phyloP scores from a whole-genome alignment of 2,888 invertebrate species.

The Anaspis maculata region DNA sequence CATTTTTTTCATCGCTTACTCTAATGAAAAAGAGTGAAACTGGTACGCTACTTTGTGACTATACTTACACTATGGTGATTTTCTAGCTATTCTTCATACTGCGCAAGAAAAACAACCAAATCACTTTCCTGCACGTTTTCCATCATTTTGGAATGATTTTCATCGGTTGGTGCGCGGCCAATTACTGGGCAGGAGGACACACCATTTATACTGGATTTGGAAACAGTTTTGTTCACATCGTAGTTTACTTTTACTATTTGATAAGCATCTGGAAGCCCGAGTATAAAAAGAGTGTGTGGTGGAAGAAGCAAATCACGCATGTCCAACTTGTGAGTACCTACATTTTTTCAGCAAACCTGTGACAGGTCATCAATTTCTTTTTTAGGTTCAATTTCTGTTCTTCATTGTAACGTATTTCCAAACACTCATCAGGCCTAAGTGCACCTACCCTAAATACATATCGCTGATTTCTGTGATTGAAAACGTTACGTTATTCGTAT shows the following conservation, averaged over 20 bases:
- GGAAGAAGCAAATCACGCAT: slow-evolving; percentile 76
- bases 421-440: slow-evolving; percentile 46
- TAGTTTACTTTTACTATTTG: slow-evolving; percentile 81
- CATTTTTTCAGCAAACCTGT: neutral
- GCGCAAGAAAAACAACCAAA: slow-evolving; percentile 72
- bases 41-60: no score
- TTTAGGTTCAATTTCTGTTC: slow-evolving; percentile 56
- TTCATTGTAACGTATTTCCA: slow-evolving; percentile 48
- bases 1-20: no score
- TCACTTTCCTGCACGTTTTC: slow-evolving; percentile 78
- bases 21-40: no score
- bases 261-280: slow-evolving; percentile 63
- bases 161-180: slow-evolving; percentile 53
- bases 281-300: slow-evolving; percentile 56
- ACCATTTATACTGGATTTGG: slow-evolving; percentile 55
- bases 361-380: slow-evolving; percentile 19
- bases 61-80: no score
- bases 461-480: slow-evolving; percentile 53
- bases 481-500: no score
- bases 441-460: slow-evolving; percentile 51
- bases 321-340: slow-evolving; percentile 59
- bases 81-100: slow-evolving; percentile 71
- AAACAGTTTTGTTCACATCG: slow-evolving; percentile 66
- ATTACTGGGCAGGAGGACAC: slow-evolving; percentile 62
- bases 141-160: slow-evolving; percentile 78